Evolutionary conservation across 2,888 invertebrate genomes (phyloP), one percentile per base, ranked within the genome.

Genomic region (Trimorus sp.): DNA sequence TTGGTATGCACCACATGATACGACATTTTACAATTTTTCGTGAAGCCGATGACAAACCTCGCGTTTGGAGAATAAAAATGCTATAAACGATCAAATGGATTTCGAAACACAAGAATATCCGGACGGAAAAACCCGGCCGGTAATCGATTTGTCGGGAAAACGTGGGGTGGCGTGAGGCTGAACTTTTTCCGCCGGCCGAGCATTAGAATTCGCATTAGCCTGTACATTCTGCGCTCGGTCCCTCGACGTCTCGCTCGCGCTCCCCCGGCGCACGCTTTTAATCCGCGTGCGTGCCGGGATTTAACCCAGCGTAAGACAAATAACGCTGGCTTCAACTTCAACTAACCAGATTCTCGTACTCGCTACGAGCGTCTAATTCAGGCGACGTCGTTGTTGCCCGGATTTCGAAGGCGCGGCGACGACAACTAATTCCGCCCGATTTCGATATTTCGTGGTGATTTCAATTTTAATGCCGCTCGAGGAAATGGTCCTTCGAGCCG

Each of bases 261-360:
- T 26, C 4, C 26, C 26, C n/a, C 56, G 5, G 15, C n/a, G n/a
- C 12, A 11, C 49, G 49, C 51, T 60, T 62, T 62, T 71, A 53
- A 51, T 70, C 59, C 60, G 48, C 73, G 73, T 63, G 73, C 73
- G 73, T 73, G 73, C 42, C 36, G 42, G 51, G 73, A 73, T 37
- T 73, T 73, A 62, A 62, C 38, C 63, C 56, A 48, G 48, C 56
- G 45, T 45, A 73, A 73, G 63, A 73, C 73, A 73, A 73, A 71
- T 60, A 71, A 71, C 42, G 56, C 37, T 36, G 38, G 54, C 54
- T 38, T 63, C 63, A 54, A 73, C 63, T 73, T 73, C 36, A 62
- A 73, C 63, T 73, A 73, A 73, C 54, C 73, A 73, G 62, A 54
- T 73, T 73, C 54, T 45, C 12, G 56, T 63, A 54, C 48, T 63